phyloP scores from a whole-genome alignment of 2,888 invertebrate species.

The Orthosia cruda region DNA sequence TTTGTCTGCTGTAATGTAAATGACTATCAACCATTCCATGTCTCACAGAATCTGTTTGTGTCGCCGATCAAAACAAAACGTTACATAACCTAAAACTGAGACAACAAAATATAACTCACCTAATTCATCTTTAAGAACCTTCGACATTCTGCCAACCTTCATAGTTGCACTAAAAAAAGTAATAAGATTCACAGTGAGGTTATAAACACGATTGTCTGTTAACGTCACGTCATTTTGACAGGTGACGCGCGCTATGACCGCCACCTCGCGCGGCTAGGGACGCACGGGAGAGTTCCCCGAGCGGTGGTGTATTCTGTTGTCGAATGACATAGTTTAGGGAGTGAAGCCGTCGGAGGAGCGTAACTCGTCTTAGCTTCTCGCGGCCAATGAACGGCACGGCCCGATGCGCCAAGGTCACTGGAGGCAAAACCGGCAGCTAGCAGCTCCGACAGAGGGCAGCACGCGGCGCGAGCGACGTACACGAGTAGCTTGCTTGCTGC shows the following conservation, averaged over 20 bases:
- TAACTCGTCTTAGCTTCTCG: slow-evolving; percentile 83
- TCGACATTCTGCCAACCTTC: slow-evolving; percentile 83
- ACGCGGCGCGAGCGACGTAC: slow-evolving; percentile 72
- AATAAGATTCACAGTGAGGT: slow-evolving; percentile 82
- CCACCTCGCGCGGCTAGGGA: slow-evolving; percentile 78
- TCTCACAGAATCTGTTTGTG: slow-evolving; percentile 69
- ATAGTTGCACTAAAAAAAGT: slow-evolving; percentile 78
- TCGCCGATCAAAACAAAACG: slow-evolving; percentile 81
- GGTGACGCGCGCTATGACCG: slow-evolving; percentile 83
- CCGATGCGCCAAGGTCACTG: slow-evolving; percentile 88
- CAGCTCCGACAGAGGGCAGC: slow-evolving; percentile 83
- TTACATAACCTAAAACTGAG: slow-evolving; percentile 82
- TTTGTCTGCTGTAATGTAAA: slow-evolving; percentile 89
- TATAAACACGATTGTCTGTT: slow-evolving; percentile 80
- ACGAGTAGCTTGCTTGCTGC: slow-evolving; percentile 86
- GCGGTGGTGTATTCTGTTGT: slow-evolving; percentile 73
- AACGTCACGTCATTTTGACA: slow-evolving; percentile 89
- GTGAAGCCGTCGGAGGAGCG: slow-evolving; percentile 75
- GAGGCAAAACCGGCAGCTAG: slow-evolving; percentile 76
- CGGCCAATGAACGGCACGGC: slow-evolving; percentile 89
- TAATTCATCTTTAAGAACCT: slow-evolving; percentile 77
- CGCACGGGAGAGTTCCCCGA: slow-evolving; percentile 77
- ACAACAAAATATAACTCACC: slow-evolving; percentile 83
- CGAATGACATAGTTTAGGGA: slow-evolving; percentile 86
- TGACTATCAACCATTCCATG: slow-evolving; percentile 81